These are phyloP conservation scores for Ondatra zibethicus DNA, from an alignment of 2,113 vertebrate species.

Conservation along the genomic window DNA sequence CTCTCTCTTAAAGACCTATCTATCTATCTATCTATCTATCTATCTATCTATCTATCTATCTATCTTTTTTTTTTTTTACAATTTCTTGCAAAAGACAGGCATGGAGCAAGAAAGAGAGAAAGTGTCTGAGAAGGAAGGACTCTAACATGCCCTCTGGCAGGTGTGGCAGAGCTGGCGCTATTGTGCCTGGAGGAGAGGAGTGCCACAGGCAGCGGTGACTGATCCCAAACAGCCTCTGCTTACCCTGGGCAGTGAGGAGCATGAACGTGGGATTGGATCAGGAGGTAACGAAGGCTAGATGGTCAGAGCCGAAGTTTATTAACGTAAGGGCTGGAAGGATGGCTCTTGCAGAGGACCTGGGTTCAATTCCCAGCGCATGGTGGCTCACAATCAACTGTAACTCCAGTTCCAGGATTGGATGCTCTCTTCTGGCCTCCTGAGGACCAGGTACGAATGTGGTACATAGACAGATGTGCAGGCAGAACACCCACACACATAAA, in stretches of 20 bases:
- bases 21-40: too few relatives aligned
- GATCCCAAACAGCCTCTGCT: accelerated
- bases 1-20: not conserved
- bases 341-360: not conserved
- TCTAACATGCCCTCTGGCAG: not conserved
- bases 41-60: too few relatives aligned
- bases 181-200: not conserved
- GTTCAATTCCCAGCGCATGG: not conserved
- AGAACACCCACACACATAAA: not conserved
- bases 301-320: not conserved
- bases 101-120: not conserved
- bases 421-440: not conserved
- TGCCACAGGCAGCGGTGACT: not conserved
- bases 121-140: not conserved
- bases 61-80: too few relatives aligned
- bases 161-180: not conserved
- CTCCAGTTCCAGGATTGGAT: not conserved
- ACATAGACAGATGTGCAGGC: not conserved
- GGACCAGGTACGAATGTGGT: not conserved
- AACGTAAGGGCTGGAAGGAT: not conserved
- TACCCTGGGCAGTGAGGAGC: too few relatives aligned
- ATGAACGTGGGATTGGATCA: not conserved
- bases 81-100: not conserved
- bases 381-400: not conserved
- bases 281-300: not conserved